Base-by-base conservation (phyloP, 2,888 invertebrate species). In the Drosophila borborema region DNA sequence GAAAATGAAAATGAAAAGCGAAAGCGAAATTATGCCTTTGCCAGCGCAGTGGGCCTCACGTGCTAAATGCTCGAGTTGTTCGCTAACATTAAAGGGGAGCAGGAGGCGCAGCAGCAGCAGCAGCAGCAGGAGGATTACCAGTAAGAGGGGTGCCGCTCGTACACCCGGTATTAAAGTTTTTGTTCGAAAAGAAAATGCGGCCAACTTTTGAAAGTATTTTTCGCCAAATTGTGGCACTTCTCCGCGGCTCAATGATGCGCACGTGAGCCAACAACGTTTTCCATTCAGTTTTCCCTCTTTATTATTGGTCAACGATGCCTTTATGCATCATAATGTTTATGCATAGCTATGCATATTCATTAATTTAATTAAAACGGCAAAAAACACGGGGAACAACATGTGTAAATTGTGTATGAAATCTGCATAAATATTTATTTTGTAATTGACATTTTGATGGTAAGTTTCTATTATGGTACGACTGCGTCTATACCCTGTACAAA, bases 11-110 rank as follows among this genome's bases (percentile, higher is more conserved):
- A 60, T 66, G 65, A 54, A 66, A 66, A 78, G 55, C 81, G 72
- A 75, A 85, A 77, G 83, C 81, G 72, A 78, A 86, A 81, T 68
- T 84, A 85, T 82, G 85, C 87, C 78, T 86, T 63, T 66, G 46
- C 71, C 61, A 43, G 64, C 20, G 28, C 49, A 46, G 46, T 64
- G 49, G 40, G 63, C 48, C 49, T 43, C 55, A 68, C 67, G 28
- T 68, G 36, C 55, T 68, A 58, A 53, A 51, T 58, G 51, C 54
- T 54, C 28, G 45, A 40, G 6, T 2, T 36, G 38, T 18, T 38
- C 10, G 43, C 18, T 31, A 49, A 34, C 34, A 34, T 51, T 51
- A 18, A 51, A 51, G 18, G 18, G 34, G 34, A 7, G 5, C n/a
- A 10, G 18, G 10, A n/a, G 16, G 9, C 0, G 31, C 16, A 1